Evolutionary conservation across 2,113 vertebrate species (phyloP).

Genomic region (Chaetodon trifascialis): DNA sequence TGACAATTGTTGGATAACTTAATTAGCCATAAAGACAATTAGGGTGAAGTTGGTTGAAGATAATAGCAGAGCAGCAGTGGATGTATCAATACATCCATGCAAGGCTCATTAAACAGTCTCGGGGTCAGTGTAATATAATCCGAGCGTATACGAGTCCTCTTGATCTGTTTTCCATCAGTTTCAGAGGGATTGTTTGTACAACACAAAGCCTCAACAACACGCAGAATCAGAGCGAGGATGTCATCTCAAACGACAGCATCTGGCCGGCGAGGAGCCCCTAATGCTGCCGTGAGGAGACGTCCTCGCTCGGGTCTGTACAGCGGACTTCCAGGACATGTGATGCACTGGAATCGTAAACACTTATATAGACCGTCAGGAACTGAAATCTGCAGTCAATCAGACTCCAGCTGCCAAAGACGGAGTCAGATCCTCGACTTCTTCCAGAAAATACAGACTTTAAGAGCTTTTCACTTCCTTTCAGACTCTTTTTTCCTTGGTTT

Average conservation of each 20-base stretch:
- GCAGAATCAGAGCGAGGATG: background rate
- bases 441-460: constrained; percentile 50
- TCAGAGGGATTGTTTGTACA: constrained; percentile 56
- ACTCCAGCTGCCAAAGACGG: constrained; percentile 43
- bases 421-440: constrained; percentile 35
- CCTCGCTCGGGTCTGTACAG: constrained; percentile 43
- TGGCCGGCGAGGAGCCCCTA: constrained; percentile 12
- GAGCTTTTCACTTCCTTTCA: constrained; percentile 52
- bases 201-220: constrained; percentile 1
- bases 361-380: constrained; percentile 53
- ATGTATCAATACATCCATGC: constrained; percentile 17
- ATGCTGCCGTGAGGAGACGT: constrained; percentile 2
- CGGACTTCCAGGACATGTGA: constrained; percentile 33
- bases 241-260: constrained; percentile 33
- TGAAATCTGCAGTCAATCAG: constrained; percentile 64
- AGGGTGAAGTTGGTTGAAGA: constrained; percentile 8
- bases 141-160: background rate
- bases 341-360: constrained; percentile 66
- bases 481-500: background rate
- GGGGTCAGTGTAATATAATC: constrained; percentile 35
- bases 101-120: constrained; percentile 35
- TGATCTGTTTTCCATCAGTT: constrained; percentile 69
- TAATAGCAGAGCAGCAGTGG: constrained; percentile 18
- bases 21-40: constrained; percentile 41
- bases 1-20: constrained; percentile 35